Percentiles rank a stretch among this genome's conserved stretches.
phyloP scores from a whole-genome alignment of 1,140 invertebrate genomes.

The Papilio machaon region DNA sequence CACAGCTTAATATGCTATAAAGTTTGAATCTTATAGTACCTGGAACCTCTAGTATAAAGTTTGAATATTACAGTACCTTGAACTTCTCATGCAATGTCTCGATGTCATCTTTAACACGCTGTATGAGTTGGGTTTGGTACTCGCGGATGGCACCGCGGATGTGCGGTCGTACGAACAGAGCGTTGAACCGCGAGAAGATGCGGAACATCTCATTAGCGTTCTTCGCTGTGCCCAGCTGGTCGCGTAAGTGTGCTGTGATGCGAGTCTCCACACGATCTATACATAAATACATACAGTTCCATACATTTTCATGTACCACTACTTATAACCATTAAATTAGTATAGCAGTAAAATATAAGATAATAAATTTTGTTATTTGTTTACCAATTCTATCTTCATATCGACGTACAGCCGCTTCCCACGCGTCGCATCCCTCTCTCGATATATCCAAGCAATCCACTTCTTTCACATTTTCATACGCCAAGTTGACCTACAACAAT shows the following conservation, averaged over 20 bases:
- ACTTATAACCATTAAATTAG: too few relatives aligned
- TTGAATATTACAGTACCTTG: conserved; percentile 88
- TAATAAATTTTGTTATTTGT: conserved; percentile 2
- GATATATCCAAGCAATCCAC: conserved; percentile 98
- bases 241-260: conserved; percentile 97
- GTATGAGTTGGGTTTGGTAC: conserved; percentile 99
- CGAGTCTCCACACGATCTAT: conserved; percentile 95
- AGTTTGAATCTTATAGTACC: background rate
- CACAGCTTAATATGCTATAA: too few relatives aligned
- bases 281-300: background rate
- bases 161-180: conserved; percentile 98
- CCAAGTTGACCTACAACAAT: conserved; percentile 92
- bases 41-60: background rate
- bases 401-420: conserved; percentile 97
- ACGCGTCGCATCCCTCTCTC: conserved; percentile 97
- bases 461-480: conserved; percentile 99
- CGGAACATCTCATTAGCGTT: conserved; percentile 99
- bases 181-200: conserved; percentile 99
- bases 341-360: background rate
- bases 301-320: too few relatives aligned
- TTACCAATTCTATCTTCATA: conserved; percentile 98
- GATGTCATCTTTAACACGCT: conserved; percentile 99
- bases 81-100: conserved; percentile 99
- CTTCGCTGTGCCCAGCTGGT: conserved; percentile 98
- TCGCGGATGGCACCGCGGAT: conserved; percentile 99